Evolutionary conservation across 2,113 vertebrate species (phyloP).

Genomic region (Mormyrus iriodes): DNA sequence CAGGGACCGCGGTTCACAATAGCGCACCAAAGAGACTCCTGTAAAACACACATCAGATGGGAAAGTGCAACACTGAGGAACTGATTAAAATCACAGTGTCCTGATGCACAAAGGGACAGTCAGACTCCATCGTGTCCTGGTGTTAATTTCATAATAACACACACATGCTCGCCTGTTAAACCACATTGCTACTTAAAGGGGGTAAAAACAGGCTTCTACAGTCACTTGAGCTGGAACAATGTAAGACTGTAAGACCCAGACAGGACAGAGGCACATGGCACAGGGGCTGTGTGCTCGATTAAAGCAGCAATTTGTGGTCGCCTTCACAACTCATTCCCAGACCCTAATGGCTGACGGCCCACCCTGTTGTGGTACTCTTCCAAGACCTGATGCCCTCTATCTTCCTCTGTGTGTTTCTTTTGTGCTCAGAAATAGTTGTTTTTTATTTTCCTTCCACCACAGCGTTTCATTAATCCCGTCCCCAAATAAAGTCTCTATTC

Average conservation of each 20-base stretch:
- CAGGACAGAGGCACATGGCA: background rate
- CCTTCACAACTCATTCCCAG: background rate
- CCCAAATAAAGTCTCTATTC: background rate
- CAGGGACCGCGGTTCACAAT: background rate
- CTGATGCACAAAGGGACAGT: background rate
- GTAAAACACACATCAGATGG: background rate
- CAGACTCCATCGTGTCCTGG: background rate
- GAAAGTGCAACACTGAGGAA: background rate
- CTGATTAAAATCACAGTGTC: slow-evolving; percentile 5
- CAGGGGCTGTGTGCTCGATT: background rate
- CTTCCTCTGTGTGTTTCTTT: background rate
- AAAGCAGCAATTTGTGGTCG: background rate
- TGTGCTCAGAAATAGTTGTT: background rate
- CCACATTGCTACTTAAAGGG: background rate
- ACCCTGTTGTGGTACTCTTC: background rate
- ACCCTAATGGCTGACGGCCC: background rate
- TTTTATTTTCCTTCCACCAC: background rate
- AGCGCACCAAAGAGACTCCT: background rate
- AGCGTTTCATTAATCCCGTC: no score
- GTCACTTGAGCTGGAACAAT: background rate
- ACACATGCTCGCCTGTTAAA: background rate
- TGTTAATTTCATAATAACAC: slow-evolving; percentile 3
- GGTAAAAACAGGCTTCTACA: background rate
- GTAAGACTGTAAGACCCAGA: background rate
- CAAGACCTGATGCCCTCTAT: background rate